Conservation (phyloP, 2,888 invertebrate species). For the Drosophila peninsularis region DNA sequence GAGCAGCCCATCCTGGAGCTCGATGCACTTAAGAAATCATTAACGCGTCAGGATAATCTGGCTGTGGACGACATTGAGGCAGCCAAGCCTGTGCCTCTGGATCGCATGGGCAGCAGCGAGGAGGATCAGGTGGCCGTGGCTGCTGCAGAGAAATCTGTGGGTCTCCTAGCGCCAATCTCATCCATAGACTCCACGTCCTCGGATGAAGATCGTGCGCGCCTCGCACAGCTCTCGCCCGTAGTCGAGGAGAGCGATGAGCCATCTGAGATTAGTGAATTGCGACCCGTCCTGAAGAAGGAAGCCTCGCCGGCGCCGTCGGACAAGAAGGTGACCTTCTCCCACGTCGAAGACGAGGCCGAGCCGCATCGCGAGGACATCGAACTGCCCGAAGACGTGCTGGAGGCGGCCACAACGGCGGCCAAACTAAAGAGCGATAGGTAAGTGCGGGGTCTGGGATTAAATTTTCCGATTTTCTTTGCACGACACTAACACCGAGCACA, state of each 20-base stretch:
- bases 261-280: slow-evolving; percentile 49
- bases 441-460: slow-evolving; percentile 62
- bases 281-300: slow-evolving; percentile 83
- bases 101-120: slow-evolving; percentile 85
- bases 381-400: slow-evolving; percentile 80
- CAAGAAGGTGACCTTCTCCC: slow-evolving; percentile 86
- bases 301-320: slow-evolving; percentile 84
- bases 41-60: slow-evolving; percentile 84
- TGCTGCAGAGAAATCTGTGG: slow-evolving; percentile 40
- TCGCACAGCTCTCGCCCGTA: slow-evolving; percentile 78
- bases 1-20: slow-evolving; percentile 76
- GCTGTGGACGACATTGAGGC: slow-evolving; percentile 86
- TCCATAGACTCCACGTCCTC: slow-evolving; percentile 85
- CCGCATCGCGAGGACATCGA: slow-evolving; percentile 83
- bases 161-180: slow-evolving; percentile 82
- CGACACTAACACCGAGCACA: slow-evolving; percentile 60
- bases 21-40: slow-evolving; percentile 81
- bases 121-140: slow-evolving; percentile 74
- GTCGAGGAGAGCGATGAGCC: slow-evolving; percentile 82
- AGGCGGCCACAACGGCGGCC: slow-evolving; percentile 75
- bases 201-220: slow-evolving; percentile 82
- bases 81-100: slow-evolving; percentile 77
- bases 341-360: slow-evolving; percentile 84
- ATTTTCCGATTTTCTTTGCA: not conserved
- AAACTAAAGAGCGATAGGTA: slow-evolving; percentile 85